These are phyloP conservation scores for Amblyornis subalaris DNA, from an alignment of 2,113 vertebrate species.

Conservation along the genomic window DNA sequence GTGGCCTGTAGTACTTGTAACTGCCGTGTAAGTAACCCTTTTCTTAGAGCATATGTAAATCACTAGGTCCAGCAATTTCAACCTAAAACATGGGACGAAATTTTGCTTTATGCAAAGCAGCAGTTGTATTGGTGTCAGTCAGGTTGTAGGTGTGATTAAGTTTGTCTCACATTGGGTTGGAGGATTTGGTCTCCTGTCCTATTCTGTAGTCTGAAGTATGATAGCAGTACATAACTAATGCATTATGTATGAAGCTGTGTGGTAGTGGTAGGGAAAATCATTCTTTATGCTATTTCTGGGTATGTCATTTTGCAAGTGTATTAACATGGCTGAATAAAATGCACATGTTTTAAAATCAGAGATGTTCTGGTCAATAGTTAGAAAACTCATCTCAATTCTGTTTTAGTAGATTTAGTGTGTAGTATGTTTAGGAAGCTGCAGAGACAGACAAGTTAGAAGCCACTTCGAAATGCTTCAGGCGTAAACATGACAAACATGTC, in stretches of 20 bases:
- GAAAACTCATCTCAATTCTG: constrained; percentile 17
- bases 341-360: constrained; percentile 30
- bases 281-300: constrained; percentile 7
- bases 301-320: constrained; percentile 13
- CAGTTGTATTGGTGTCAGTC: neutral
- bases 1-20: neutral
- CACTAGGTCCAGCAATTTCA: neutral
- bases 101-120: constrained; percentile 13
- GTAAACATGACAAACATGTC: neutral
- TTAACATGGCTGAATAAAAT: constrained; percentile 28
- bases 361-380: constrained; percentile 26
- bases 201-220: constrained; percentile 5
- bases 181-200: constrained; percentile 27
- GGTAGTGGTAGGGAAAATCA: neutral
- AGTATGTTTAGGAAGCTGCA: neutral
- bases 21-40: neutral
- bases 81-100: neutral
- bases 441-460: neutral
- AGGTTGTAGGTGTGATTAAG: constrained; percentile 4
- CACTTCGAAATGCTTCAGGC: neutral
- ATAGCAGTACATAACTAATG: neutral
- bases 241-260: constrained; percentile 41
- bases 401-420: constrained; percentile 29
- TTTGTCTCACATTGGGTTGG: neutral
- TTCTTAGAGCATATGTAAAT: neutral